Conservation (phyloP, 2,888 invertebrate genomes). For the Eurytoma californica region DNA sequence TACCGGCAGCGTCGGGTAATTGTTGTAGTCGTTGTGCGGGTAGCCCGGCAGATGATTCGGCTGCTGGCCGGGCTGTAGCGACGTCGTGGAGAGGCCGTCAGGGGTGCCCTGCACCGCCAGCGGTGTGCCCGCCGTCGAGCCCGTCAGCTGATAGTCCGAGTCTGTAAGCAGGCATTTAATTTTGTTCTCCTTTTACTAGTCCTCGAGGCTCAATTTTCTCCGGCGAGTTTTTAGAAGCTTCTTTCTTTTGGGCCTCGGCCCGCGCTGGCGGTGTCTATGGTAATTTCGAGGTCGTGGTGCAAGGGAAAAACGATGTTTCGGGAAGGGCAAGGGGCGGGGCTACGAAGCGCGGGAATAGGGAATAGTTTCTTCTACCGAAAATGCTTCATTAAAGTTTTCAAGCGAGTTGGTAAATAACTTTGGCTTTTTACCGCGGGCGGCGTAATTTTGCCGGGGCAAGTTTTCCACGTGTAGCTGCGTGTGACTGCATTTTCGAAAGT, state of each 20-base stretch:
- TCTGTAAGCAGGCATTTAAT: constrained; percentile 71
- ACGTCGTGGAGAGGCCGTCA: constrained; percentile 69
- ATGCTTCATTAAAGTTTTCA: constrained; percentile 23
- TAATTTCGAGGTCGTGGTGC: not conserved
- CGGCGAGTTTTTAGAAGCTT: not conserved
- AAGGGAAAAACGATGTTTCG: constrained; percentile 7
- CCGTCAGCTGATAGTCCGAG: constrained; percentile 83
- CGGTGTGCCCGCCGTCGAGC: constrained; percentile 83
- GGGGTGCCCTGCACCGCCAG: constrained; percentile 76
- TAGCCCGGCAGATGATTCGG: constrained; percentile 71
- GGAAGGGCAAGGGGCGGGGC: no score
- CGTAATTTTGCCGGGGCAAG: constrained; percentile 27
- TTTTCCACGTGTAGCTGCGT: constrained; percentile 9
- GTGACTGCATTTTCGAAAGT: constrained; percentile 26
- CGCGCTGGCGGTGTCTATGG: not conserved
- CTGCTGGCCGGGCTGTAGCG: constrained; percentile 61
- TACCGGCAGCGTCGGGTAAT: constrained; percentile 73
- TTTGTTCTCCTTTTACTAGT: not conserved
- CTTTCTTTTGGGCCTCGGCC: not conserved
- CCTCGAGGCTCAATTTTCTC: not conserved
- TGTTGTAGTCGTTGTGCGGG: constrained; percentile 72
- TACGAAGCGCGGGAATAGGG: constrained; percentile 1
- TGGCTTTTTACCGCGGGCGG: constrained; percentile 14
- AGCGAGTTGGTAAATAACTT: constrained; percentile 27
- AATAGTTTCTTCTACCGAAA: constrained; percentile 19